Conservation (phyloP, 2,888 invertebrate genomes). For the Torymus aiolomorphi region DNA sequence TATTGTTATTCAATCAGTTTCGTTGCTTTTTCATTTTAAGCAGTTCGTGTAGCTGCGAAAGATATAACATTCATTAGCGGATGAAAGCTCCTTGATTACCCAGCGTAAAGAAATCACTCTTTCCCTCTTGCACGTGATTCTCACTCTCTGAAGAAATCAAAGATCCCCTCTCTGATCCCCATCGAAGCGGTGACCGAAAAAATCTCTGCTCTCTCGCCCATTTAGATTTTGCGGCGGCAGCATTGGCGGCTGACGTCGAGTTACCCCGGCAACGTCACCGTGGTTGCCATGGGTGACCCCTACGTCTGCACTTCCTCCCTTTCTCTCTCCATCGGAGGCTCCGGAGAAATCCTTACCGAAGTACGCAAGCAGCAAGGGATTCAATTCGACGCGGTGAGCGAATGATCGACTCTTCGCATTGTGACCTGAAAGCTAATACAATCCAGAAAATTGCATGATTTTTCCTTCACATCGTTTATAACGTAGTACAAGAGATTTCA, state of each 20-base stretch:
- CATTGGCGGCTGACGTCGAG: constrained; percentile 60
- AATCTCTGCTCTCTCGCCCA: constrained; percentile 5
- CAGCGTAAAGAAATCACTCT: no score
- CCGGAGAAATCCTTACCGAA: not conserved
- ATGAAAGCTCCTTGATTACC: no score
- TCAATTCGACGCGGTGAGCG: constrained; percentile 37
- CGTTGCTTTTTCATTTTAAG: no score
- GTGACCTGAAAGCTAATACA: no score
- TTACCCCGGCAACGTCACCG: constrained; percentile 69
- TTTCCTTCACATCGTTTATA: no score
- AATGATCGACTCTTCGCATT: no score
- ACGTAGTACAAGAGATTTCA: no score
- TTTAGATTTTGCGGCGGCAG: constrained; percentile 58
- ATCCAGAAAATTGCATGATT: no score
- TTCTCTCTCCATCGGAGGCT: constrained; percentile 11
- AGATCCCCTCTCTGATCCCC: constrained; percentile 28
- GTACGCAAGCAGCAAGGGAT: constrained; percentile 29
- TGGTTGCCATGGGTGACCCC: constrained; percentile 73
- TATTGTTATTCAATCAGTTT: no score
- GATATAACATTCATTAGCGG: no score
- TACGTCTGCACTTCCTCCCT: constrained; percentile 20
- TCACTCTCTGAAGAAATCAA: constrained; percentile 53
- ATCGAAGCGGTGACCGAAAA: constrained; percentile 3
- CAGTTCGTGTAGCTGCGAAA: no score
- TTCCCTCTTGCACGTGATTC: not conserved